These are phyloP conservation scores for Cathartes aura DNA, from an alignment of 2,113 vertebrate species.

Conservation along the genomic window DNA sequence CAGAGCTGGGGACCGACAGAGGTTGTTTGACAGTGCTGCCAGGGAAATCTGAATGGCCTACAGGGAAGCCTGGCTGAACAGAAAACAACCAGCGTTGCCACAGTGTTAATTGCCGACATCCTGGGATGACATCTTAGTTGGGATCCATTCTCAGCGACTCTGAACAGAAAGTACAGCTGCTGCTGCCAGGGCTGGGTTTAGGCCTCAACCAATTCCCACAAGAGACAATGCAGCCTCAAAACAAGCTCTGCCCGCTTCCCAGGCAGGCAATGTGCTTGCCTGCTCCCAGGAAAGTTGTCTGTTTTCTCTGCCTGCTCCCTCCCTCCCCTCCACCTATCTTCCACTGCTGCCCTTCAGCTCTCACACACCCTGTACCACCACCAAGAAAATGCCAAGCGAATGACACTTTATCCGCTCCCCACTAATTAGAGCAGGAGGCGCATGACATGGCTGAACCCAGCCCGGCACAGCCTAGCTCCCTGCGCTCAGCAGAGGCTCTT, in stretches of 20 bases:
- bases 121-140: slow-evolving; percentile 63
- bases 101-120: slow-evolving; percentile 60
- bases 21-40: slow-evolving; percentile 53
- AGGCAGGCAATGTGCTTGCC: not conserved
- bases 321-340: not conserved
- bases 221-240: slow-evolving; percentile 42
- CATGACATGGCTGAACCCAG: not conserved
- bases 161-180: slow-evolving; percentile 62
- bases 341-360: not conserved
- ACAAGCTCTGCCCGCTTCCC: slow-evolving; percentile 38
- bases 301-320: not conserved
- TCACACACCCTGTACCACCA: not conserved
- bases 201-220: slow-evolving; percentile 55
- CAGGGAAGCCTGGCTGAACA: slow-evolving; percentile 54
- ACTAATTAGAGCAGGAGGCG: not conserved
- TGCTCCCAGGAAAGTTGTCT: not conserved
- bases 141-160: slow-evolving; percentile 38
- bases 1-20: slow-evolving; percentile 9
- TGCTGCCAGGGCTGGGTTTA: slow-evolving; percentile 58
- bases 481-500: not conserved
- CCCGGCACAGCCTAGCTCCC: not conserved
- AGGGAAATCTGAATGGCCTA: slow-evolving; percentile 64
- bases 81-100: slow-evolving; percentile 24
- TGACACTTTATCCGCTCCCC: not conserved
- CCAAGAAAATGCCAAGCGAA: not conserved